Evolutionary conservation across 2,888 invertebrate species (phyloP).

Genomic region (Tanytarsus gracilentus): DNA sequence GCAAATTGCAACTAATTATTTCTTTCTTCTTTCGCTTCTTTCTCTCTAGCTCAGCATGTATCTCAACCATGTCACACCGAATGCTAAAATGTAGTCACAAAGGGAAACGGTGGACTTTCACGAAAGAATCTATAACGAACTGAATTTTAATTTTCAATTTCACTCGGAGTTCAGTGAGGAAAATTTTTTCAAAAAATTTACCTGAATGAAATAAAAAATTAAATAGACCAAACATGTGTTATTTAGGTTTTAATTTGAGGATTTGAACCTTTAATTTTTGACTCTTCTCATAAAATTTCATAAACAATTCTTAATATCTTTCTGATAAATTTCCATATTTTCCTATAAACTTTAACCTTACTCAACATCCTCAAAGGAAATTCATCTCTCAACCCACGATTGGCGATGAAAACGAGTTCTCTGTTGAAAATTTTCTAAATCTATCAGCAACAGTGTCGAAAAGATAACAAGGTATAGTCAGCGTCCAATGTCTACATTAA

Average conservation of each 20-base stretch:
- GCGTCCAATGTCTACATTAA: not conserved
- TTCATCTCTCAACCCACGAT: too few species aligned
- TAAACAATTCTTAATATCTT: not conserved
- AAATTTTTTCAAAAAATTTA: not conserved
- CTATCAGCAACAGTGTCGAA: slow-evolving; percentile 12
- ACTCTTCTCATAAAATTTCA: not conserved
- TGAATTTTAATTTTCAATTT: slow-evolving; percentile 21
- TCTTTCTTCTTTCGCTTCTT: not conserved
- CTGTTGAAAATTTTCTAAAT: too few species aligned
- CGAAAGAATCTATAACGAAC: not conserved
- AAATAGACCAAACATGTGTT: too few species aligned
- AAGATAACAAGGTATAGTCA: not conserved
- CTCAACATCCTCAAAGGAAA: too few species aligned
- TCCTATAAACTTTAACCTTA: too few species aligned
- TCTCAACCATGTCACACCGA: not conserved
- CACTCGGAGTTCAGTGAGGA: not conserved
- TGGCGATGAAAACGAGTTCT: too few species aligned
- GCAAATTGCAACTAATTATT: slow-evolving; percentile 25
- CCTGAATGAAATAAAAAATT: too few species aligned
- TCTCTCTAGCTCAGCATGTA: not conserved
- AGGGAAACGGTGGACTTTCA: not conserved
- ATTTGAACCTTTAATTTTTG: too few species aligned
- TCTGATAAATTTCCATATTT: too few species aligned
- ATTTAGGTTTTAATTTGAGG: too few species aligned
- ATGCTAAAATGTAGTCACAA: not conserved